Evolutionary conservation across 2,113 vertebrate genomes (phyloP), one percentile per base, ranked within the genome.

Genomic region (Morone saxatilis): DNA sequence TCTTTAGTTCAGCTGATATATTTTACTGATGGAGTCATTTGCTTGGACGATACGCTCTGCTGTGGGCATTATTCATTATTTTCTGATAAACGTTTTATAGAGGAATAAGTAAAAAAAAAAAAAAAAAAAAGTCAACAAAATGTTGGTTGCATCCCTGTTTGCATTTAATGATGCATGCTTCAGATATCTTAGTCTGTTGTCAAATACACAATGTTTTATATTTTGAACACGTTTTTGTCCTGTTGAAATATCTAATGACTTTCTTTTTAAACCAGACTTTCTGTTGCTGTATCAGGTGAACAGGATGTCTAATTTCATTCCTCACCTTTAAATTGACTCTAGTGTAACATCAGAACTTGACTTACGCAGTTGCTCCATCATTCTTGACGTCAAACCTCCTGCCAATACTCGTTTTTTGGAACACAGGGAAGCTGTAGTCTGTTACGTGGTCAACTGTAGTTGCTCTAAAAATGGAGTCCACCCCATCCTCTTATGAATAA

Each of bases 401-500:
- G 31, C 51, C 68, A 13, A 1, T n/a, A 40, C 16, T 56, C 5
- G 6, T 68, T 69, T 67, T 45, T 48, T 67, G 57, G 20, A 73
- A 22, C 50, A 40, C 48, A 40, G 38, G 6, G 40, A n/a, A 12
- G 45, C 56, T 63, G 51, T 2, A 69, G 17, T 50, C 71, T 78
- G 53, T 76, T 65, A 48, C 11, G 4, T 84, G 11, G 40, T 84
- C 73, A 36, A 17, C 5, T 54, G 14, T 41, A 31, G 41, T 38
- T 17, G 6, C 40, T 57, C 13, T 70, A 19, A 70, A 82, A 43
- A 31, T 53, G 2, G 2, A 41, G 43, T 74, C 77, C 66, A 57
- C 62, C 74, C 83, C 60, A 63, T 74, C 63, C 56, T 68, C 54
- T 41, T 61, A 45, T 78, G 68, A 79, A 71, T 80, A 72, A 78